Evolutionary conservation across 2,888 invertebrate genomes (phyloP).

Genomic region (Oxycera nigricornis): DNA sequence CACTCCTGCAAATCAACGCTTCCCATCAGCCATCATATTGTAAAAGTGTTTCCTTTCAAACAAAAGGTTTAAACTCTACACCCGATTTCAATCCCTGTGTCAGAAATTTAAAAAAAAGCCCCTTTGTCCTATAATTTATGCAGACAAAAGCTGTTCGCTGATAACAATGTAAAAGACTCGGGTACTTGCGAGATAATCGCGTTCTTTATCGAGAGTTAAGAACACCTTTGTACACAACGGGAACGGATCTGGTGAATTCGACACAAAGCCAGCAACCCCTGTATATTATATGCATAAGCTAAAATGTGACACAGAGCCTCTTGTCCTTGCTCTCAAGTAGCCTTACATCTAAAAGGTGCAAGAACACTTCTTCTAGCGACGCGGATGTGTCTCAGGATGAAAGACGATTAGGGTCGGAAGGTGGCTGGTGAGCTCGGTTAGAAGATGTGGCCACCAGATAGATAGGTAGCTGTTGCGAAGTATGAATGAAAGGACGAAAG

Average conservation of each 20-base stretch:
- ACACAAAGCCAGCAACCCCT: neutral
- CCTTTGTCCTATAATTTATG: constrained; percentile 20
- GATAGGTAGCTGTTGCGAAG: neutral
- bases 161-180: neutral
- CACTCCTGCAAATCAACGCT: no score
- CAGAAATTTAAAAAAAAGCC: neutral
- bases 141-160: neutral
- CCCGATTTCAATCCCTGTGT: neutral
- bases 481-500: neutral
- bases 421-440: no score
- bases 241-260: neutral
- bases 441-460: neutral
- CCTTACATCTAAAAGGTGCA: constrained; percentile 18
- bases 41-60: no score
- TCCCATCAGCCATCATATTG: no score
- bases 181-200: neutral
- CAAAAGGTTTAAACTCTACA: no score
- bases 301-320: neutral
- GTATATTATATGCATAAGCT: neutral
- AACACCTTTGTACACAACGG: neutral
- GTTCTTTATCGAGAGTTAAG: neutral
- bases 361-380: neutral
- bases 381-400: neutral
- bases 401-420: constrained; percentile 12
- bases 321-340: constrained; percentile 16